Percentiles rank a stretch among this genome's conserved stretches.
These are phyloP conservation scores for Pasiphila rectangulata DNA, from an alignment of 2,888 invertebrate genomes.

Conservation along the genomic window DNA sequence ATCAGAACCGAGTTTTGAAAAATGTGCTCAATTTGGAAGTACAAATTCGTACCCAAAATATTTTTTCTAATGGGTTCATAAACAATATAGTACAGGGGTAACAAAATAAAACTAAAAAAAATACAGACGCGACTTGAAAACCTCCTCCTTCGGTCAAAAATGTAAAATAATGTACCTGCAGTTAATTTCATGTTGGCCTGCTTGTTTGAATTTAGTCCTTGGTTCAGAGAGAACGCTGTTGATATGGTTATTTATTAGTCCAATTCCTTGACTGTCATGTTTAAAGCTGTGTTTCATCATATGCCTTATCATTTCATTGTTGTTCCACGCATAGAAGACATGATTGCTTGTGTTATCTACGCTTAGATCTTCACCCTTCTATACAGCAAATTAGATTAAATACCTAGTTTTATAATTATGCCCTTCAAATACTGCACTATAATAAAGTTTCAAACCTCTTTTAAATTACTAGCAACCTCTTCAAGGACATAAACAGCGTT, in stretches of 20 bases:
- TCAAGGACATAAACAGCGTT: conserved; percentile 42
- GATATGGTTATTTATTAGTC: conserved; percentile 37
- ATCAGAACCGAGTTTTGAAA: no score
- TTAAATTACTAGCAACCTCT: conserved; percentile 33
- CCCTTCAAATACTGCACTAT: no score
- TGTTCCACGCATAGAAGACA: conserved; percentile 75
- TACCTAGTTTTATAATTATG: no score
- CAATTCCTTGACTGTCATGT: conserved; percentile 57
- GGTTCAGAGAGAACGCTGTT: conserved; percentile 49
- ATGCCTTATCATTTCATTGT: conserved; percentile 58
- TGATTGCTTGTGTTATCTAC: conserved; percentile 17
- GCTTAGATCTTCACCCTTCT: no score
- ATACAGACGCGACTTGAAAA: no score
- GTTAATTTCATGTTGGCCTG: conserved; percentile 58
- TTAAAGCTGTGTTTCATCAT: conserved; percentile 76
- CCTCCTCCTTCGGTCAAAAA: no score
- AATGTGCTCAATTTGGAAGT: no score
- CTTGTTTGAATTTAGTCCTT: conserved; percentile 46
- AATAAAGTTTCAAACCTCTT: conserved; percentile 36
- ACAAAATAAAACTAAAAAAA: no score
- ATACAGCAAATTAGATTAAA: no score
- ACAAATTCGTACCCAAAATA: no score
- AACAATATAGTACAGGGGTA: no score
- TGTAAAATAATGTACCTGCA: conserved; percentile 50
- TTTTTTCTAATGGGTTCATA: no score